These are phyloP conservation scores for Hypomesus transpacificus DNA, from an alignment of 2,113 vertebrate genomes.

Conservation along the genomic window DNA sequence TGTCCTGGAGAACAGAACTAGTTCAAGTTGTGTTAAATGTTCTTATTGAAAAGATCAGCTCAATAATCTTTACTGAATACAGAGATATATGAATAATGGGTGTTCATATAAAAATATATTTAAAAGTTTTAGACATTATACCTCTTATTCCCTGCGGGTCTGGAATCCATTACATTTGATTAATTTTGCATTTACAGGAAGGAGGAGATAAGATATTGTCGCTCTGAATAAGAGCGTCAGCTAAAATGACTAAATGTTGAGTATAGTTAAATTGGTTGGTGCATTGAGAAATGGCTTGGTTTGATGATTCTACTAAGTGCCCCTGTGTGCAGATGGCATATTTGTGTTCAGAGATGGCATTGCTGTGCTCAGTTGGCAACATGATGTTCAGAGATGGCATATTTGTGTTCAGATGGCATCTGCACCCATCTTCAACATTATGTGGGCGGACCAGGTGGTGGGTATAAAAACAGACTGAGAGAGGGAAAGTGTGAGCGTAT, in stretches of 20 bases:
- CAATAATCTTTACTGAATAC: neutral
- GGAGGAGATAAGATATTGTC: constrained; percentile 4
- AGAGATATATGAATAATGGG: neutral
- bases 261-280: too few species aligned
- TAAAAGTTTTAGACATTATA: neutral
- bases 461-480: neutral
- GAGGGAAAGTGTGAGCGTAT: too few species aligned
- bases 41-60: too few species aligned
- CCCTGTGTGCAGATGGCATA: too few species aligned
- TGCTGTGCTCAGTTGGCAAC: too few species aligned
- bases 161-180: constrained; percentile 6
- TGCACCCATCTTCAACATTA: neutral
- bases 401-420: neutral
- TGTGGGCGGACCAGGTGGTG: neutral
- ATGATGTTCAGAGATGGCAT: neutral
- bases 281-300: too few species aligned
- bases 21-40: too few species aligned
- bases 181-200: constrained; percentile 23
- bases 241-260: too few species aligned
- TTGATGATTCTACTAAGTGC: too few species aligned
- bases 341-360: too few species aligned
- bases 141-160: neutral
- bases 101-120: neutral
- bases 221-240: too few species aligned
- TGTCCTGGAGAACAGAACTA: neutral